These are phyloP conservation scores for Osedax frankpressi DNA, from an alignment of 2,888 invertebrate species.

Conservation along the genomic window DNA sequence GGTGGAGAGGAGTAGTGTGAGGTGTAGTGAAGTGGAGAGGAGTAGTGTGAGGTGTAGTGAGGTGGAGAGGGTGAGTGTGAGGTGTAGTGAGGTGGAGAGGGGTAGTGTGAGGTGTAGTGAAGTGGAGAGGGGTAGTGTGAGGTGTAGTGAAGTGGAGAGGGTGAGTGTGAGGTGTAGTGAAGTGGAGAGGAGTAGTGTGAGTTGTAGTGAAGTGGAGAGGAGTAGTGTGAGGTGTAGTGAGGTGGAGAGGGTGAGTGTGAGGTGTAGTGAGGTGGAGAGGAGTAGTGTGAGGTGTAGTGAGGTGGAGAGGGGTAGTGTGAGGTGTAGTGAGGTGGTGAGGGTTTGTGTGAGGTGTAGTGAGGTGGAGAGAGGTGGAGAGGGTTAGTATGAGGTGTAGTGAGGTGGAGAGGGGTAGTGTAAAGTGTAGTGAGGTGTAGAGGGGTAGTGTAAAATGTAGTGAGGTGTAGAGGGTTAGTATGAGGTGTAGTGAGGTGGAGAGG, in stretches of 20 bases:
- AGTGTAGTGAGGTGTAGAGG: slow-evolving; percentile 78
- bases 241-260: slow-evolving; percentile 92
- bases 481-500: slow-evolving; percentile 27
- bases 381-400: slow-evolving; percentile 27
- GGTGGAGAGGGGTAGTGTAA: background rate
- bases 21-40: slow-evolving; percentile 27
- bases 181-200: background rate
- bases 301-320: background rate
- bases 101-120: slow-evolving; percentile 27
- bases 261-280: slow-evolving; percentile 63
- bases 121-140: background rate
- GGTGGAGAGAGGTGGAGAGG: slow-evolving; percentile 63
- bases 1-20: background rate
- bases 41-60: slow-evolving; percentile 56
- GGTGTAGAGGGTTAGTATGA: background rate
- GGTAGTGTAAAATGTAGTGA: slow-evolving; percentile 96
- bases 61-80: slow-evolving; percentile 92
- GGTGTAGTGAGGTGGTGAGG: too few relatives aligned
- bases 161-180: slow-evolving; percentile 96
- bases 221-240: slow-evolving; percentile 56
- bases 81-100: slow-evolving; percentile 63
- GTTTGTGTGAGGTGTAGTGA: slow-evolving; percentile 92
- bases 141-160: slow-evolving; percentile 76
- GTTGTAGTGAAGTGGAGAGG: slow-evolving; percentile 27
- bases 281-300: slow-evolving; percentile 27